phyloP scores from a whole-genome alignment of 2,888 invertebrate species.

The Eubasilissa splendida region DNA sequence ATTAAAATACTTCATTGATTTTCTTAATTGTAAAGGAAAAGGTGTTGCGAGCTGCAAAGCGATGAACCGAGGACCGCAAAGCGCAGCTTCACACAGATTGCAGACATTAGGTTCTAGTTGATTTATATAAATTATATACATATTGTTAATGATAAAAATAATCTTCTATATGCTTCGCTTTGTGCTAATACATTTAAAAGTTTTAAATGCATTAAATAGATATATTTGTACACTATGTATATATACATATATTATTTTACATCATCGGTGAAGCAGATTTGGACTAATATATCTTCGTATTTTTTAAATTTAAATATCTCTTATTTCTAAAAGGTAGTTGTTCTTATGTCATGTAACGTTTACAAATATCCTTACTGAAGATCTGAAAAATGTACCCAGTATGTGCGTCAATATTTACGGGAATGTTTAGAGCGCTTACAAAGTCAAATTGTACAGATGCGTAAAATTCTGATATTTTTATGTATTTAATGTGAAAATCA shows the following conservation, averaged over 20 bases:
- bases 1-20: slow-evolving; percentile 56
- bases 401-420: slow-evolving; percentile 23
- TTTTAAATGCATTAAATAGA: slow-evolving; percentile 43
- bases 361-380: slow-evolving; percentile 46
- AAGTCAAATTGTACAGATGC: slow-evolving; percentile 34
- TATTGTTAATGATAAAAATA: slow-evolving; percentile 4
- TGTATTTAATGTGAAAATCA: slow-evolving; percentile 38
- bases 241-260: slow-evolving; percentile 51
- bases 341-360: slow-evolving; percentile 54
- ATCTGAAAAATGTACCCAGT: slow-evolving; percentile 22
- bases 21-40: slow-evolving; percentile 40
- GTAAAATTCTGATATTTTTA: slow-evolving; percentile 23
- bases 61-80: slow-evolving; percentile 28
- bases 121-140: slow-evolving; percentile 23
- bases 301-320: slow-evolving; percentile 47
- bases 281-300: slow-evolving; percentile 50
- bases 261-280: slow-evolving; percentile 51
- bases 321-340: slow-evolving; percentile 48
- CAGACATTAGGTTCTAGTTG: not conserved
- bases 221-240: slow-evolving; percentile 57
- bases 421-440: slow-evolving; percentile 40
- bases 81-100: not conserved
- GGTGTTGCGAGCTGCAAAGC: not conserved
- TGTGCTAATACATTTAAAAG: slow-evolving; percentile 37
- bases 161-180: slow-evolving; percentile 44